Percentiles rank a stretch among this genome's conserved stretches.
phyloP scores from a whole-genome alignment of 1,140 invertebrate genomes.

The Ceratitis capitata region DNA sequence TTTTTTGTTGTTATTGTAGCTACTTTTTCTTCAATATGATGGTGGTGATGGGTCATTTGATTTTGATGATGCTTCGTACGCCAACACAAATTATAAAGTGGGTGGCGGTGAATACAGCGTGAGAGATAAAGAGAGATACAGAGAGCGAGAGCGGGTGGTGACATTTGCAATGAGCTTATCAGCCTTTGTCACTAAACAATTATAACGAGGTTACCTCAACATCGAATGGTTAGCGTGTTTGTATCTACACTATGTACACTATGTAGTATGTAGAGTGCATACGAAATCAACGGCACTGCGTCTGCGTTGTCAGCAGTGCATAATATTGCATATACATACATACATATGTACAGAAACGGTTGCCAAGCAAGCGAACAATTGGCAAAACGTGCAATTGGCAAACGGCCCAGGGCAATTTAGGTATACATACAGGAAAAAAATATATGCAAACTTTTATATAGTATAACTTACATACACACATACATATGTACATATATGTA shows the following conservation, averaged over 20 bases:
- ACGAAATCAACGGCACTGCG: slow-evolving; percentile 8
- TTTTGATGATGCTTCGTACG: no score
- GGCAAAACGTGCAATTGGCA: slow-evolving; percentile 18
- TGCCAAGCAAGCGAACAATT: slow-evolving; percentile 5
- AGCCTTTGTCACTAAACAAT: background rate
- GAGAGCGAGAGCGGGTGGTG: background rate
- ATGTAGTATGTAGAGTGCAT: no score
- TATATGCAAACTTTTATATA: background rate
- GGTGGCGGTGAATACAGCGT: background rate
- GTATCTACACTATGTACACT: slow-evolving; percentile 28
- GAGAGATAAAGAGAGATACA: background rate
- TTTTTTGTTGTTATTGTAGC: background rate
- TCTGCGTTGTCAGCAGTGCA: slow-evolving; percentile 24
- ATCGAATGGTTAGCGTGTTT: background rate
- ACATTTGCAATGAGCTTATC: background rate
- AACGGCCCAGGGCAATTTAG: slow-evolving; percentile 17
- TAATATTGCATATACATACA: no score
- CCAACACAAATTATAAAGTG: no score
- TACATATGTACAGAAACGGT: background rate
- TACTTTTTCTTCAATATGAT: background rate
- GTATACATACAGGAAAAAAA: background rate
- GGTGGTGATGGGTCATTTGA: background rate
- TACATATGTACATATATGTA: background rate
- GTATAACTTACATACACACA: background rate
- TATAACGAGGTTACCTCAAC: slow-evolving; percentile 19